Base-by-base conservation (phyloP, 2,797 vertebrate genomes). In the Borostomias antarcticus region DNA sequence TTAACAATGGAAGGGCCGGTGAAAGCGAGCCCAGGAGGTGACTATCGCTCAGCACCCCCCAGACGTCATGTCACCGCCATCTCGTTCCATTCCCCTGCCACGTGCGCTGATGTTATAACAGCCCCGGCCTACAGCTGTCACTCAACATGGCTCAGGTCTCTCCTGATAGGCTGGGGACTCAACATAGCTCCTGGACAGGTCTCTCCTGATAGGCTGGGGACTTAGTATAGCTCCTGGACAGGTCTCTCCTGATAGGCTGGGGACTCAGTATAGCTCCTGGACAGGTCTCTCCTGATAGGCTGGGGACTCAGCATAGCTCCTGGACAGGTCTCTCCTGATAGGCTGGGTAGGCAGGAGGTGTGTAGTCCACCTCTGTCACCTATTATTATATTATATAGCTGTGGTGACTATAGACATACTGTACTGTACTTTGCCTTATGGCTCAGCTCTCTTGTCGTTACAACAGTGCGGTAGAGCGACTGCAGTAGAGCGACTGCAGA, bases 91-190 rank as follows among this genome's bases (percentile, higher is more conserved):
- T 73, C 76, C 66, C 65, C 64, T 40, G 75, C 75, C 62, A 77
- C 82, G 81, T 75, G 74, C 62, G 69, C 83, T 80, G 77, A 86
- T 84, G 81, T 82, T 83, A 84, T 70, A 81, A 74, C 81, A 80
- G 71, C 66, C 68, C 70, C 43, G 40, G 65, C 72, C 71, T 68
- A 51, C 71, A 78, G 62, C 53, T 25, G 32, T 64, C 66, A 71
- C 63, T 45, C 40, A 15, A 13, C 40, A 73, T 68, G 69, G 70
- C 75, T 78, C n/a, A n/a, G n/a, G n/a, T n/a, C n/a, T n/a, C n/a
- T n/a, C n/a, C n/a, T n/a, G n/a, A n/a, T n/a, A n/a, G n/a, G n/a
- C n/a, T n/a, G n/a, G n/a, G n/a, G n/a, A 70, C 61, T 82, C 74
- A 68, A 82, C 80, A 73, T 68, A 67, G 70, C 75, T 78, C 69